phyloP scores from a whole-genome alignment of 2,888 invertebrate species.

The Tachina grossa region DNA sequence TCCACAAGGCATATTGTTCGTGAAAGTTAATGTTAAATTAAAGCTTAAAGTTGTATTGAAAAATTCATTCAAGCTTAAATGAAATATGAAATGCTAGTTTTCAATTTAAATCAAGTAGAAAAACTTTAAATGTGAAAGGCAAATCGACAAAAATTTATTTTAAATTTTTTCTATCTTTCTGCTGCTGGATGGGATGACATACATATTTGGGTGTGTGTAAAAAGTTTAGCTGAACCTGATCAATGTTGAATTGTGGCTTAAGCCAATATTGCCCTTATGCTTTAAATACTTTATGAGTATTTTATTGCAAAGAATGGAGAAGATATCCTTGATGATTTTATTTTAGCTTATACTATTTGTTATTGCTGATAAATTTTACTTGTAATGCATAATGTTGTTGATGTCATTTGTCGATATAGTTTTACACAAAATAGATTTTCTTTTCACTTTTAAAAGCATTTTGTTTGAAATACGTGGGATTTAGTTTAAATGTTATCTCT shows the following conservation, averaged over 20 bases:
- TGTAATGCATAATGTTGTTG: background rate
- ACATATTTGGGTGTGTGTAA: no score
- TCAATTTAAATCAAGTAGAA: background rate
- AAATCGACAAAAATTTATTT: no score
- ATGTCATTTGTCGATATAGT: slow-evolving; percentile 43
- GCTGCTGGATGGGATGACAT: no score
- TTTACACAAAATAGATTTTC: slow-evolving; percentile 32
- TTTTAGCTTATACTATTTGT: background rate
- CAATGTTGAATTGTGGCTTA: background rate
- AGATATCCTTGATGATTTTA: background rate
- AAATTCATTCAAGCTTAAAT: slow-evolving; percentile 5
- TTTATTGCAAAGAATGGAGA: background rate
- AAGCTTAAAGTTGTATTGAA: background rate
- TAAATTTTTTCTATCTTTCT: no score
- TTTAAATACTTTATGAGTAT: slow-evolving; percentile 6
- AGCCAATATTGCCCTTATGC: background rate
- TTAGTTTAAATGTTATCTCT: slow-evolving; percentile 36
- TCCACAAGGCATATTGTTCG: no score
- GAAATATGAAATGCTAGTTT: background rate
- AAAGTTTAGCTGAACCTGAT: no score
- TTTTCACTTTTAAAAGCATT: slow-evolving; percentile 45
- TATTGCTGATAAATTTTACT: slow-evolving; percentile 30
- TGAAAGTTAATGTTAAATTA: background rate
- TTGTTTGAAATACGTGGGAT: slow-evolving; percentile 8
- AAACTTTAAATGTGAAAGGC: no score